Percentiles rank a stretch among this genome's conserved stretches.
phyloP scores from a whole-genome alignment of 2,797 vertebrate species.

The Taeniopygia guttata region DNA sequence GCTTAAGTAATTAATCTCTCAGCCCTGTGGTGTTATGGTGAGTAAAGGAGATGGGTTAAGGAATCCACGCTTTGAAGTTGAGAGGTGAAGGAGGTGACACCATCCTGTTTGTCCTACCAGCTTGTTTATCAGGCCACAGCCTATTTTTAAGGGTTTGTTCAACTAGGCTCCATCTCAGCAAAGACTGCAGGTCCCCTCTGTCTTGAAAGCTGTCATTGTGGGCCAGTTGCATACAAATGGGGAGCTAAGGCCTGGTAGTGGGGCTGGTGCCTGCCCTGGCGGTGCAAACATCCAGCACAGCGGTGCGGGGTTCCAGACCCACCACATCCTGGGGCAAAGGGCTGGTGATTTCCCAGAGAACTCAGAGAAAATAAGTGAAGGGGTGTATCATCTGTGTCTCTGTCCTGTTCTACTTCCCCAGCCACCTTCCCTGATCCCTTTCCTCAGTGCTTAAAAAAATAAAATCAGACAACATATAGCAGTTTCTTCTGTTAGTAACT shows the following conservation, averaged over 20 bases:
- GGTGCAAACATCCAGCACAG: background rate
- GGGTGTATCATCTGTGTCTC: background rate
- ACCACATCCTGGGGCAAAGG: background rate
- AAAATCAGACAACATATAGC: background rate
- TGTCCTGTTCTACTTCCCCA: background rate
- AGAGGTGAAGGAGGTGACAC: constrained; percentile 62
- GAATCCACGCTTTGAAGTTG: constrained; percentile 72
- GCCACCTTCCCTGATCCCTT: background rate
- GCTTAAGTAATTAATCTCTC: constrained; percentile 52
- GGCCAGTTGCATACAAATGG: constrained; percentile 26
- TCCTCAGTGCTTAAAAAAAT: background rate
- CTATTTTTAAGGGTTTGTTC: too few species aligned
- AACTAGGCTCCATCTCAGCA: background rate
- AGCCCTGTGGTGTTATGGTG: constrained; percentile 48
- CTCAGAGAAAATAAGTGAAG: background rate
- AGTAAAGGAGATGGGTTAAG: constrained; percentile 71
- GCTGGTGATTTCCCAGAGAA: background rate
- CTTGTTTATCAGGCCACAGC: background rate
- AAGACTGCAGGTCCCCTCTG: background rate
- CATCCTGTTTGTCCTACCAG: constrained; percentile 61
- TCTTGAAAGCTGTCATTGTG: background rate
- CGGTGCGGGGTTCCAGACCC: background rate
- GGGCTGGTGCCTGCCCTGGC: constrained; percentile 5
- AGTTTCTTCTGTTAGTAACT: background rate
- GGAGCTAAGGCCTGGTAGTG: background rate